Percentiles rank a stretch among this genome's conserved stretches.
phyloP scores from a whole-genome alignment of 2,888 invertebrate genomes.

The Bellardia pandia region DNA sequence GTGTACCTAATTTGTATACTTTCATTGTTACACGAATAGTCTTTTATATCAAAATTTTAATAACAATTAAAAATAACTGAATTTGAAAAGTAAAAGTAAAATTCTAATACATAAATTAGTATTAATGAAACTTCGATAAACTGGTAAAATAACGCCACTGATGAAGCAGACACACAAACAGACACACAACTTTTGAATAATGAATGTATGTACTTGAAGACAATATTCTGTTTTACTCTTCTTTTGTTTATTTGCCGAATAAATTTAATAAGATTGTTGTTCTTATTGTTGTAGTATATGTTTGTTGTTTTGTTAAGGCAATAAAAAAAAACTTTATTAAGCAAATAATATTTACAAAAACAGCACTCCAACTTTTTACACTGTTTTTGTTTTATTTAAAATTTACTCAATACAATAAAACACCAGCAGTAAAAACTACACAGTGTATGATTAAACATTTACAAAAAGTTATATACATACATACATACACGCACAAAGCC shows the following conservation, averaged over 20 bases:
- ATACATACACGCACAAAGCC: conserved; percentile 8
- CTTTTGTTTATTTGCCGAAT: conserved; percentile 40
- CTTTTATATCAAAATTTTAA: background rate
- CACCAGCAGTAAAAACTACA: conserved; percentile 36
- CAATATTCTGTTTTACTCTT: conserved; percentile 4
- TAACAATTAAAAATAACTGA: conserved; percentile 2
- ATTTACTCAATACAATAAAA: conserved; percentile 50
- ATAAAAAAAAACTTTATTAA: conserved; percentile 27
- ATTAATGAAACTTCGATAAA: conserved; percentile 32
- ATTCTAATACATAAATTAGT: conserved; percentile 20
- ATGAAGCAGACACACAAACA: background rate
- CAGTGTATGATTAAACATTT: background rate
- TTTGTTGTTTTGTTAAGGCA: conserved; percentile 20
- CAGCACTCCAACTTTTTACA: background rate
- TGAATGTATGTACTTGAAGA: conserved; percentile 19
- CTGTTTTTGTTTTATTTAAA: conserved; percentile 5
- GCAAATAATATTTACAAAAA: conserved; percentile 1
- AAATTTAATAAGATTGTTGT: conserved; percentile 36
- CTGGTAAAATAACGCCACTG: background rate
- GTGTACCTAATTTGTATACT: too few relatives aligned
- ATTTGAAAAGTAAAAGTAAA: conserved; percentile 1
- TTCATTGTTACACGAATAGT: background rate
- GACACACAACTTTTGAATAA: conserved; percentile 7
- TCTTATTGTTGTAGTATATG: background rate
- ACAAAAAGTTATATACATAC: background rate